Evolutionary conservation across 2,113 vertebrate species (phyloP).

Genomic region (Australoheros scitulus): DNA sequence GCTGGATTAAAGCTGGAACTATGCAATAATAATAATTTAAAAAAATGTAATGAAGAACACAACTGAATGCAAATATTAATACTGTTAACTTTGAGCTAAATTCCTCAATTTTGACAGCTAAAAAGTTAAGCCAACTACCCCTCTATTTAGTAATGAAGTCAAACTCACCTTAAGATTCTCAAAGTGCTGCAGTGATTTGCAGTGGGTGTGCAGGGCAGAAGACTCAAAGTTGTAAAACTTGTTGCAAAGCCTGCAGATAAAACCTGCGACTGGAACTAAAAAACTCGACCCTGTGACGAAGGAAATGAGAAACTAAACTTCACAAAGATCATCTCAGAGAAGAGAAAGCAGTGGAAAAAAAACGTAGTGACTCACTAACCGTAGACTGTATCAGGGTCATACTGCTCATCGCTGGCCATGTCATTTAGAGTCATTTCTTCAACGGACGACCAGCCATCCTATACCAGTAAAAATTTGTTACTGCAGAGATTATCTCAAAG

Average conservation of each 20-base stretch:
- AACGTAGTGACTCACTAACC: constrained; percentile 78
- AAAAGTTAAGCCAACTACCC: too few species aligned
- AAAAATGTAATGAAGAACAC: not conserved
- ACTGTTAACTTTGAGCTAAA: not conserved
- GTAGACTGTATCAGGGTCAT: constrained; percentile 84
- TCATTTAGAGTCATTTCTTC: constrained; percentile 75
- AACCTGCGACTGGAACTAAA: constrained; percentile 92
- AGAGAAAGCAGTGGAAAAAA: not conserved
- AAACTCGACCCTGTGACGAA: constrained; percentile 86
- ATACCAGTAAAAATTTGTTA: not conserved
- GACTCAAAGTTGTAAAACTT: constrained; percentile 94
- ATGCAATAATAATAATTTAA: not conserved
- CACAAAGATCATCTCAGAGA: not conserved
- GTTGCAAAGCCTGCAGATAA: constrained; percentile 92
- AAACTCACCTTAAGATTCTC: constrained; percentile 92
- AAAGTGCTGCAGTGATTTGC: constrained; percentile 93
- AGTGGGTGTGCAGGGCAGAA: constrained; percentile 87
- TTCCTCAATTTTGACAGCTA: too few species aligned
- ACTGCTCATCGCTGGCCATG: constrained; percentile 71
- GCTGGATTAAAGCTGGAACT: not conserved
- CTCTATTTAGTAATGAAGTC: not conserved
- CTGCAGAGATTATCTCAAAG: not conserved
- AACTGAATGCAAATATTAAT: not conserved
- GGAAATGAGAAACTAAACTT: not conserved
- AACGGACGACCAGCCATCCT: constrained; percentile 66